phyloP scores from a whole-genome alignment of 1,140 invertebrate species.

The Saxidomus purpurata region DNA sequence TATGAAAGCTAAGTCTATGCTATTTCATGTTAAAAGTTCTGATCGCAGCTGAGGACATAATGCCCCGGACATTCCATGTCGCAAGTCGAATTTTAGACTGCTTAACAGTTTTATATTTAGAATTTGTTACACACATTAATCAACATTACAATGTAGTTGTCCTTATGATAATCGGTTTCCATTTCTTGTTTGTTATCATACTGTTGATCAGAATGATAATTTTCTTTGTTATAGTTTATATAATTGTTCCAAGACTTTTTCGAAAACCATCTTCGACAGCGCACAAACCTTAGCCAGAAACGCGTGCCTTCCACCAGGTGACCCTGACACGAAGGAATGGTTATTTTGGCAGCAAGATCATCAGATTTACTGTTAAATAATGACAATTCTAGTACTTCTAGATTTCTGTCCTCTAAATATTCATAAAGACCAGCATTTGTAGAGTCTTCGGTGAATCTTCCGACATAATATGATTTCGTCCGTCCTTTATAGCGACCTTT shows the following conservation, averaged over 20 bases:
- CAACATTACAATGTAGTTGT: not conserved
- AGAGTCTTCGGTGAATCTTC: not conserved
- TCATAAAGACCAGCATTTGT: not conserved
- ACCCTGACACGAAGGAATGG: not conserved
- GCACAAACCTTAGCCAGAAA: not conserved
- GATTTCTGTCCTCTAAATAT: not conserved
- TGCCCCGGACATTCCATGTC: not conserved
- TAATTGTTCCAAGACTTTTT: not conserved
- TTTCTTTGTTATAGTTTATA: not conserved
- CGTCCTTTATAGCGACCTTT: not conserved
- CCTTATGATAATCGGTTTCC: not conserved
- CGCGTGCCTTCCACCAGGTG: not conserved
- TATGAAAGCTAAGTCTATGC: constrained; percentile 1
- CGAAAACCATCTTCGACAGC: not conserved
- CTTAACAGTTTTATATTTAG: not conserved
- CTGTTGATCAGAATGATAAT: not conserved
- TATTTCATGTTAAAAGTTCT: not conserved
- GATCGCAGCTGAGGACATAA: constrained; percentile 8
- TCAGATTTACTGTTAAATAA: not conserved
- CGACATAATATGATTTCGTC: not conserved
- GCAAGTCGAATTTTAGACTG: not conserved
- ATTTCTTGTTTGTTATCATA: not conserved
- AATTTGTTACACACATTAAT: not conserved
- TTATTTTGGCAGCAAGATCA: not conserved
- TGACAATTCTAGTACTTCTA: not conserved